These are phyloP conservation scores for Dasysyrphus albostriatus DNA, from an alignment of 2,888 invertebrate species.

Conservation along the genomic window DNA sequence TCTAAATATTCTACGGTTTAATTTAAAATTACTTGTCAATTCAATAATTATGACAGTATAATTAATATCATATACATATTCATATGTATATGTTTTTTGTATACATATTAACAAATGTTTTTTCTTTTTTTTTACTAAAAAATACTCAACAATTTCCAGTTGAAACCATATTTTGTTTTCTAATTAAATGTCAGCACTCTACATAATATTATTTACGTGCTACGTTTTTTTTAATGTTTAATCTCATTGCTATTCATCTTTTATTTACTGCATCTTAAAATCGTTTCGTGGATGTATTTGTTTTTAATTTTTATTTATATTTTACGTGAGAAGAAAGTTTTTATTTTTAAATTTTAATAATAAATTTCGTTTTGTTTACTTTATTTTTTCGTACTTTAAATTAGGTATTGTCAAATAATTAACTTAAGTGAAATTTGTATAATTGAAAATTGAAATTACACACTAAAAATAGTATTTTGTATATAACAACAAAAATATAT, in stretches of 20 bases:
- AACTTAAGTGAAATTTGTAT: conserved; percentile 75
- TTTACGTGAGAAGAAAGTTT: conserved; percentile 50
- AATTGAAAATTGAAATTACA: conserved; percentile 76
- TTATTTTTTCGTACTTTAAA: conserved; percentile 63
- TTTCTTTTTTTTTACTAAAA: conserved; percentile 79
- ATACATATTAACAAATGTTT: conserved; percentile 72
- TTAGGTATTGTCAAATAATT: conserved; percentile 76
- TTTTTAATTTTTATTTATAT: conserved; percentile 35
- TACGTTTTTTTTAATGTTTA: conserved; percentile 73
- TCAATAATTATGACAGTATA: conserved; percentile 72
- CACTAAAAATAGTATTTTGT: conserved; percentile 75
- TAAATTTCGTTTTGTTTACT: conserved; percentile 38
- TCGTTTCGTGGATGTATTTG: conserved; percentile 49
- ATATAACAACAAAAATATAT: conserved; percentile 76
- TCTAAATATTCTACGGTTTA: conserved; percentile 71
- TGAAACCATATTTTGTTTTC: conserved; percentile 83
- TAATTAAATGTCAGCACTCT: conserved; percentile 73
- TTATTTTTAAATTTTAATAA: conserved; percentile 41
- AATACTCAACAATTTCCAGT: conserved; percentile 84
- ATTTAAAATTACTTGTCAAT: conserved; percentile 68
- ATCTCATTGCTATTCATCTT: conserved; percentile 65
- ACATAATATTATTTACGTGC: conserved; percentile 69
- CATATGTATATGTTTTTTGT: conserved; percentile 61
- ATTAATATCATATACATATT: conserved; percentile 69
- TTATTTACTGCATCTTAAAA: conserved; percentile 67